A percentile compares a stretch with the other conserved stretches of the same genome.
phyloP scores from a whole-genome alignment of 2,888 invertebrate species.

The Thysanoteuthis rhombus region DNA sequence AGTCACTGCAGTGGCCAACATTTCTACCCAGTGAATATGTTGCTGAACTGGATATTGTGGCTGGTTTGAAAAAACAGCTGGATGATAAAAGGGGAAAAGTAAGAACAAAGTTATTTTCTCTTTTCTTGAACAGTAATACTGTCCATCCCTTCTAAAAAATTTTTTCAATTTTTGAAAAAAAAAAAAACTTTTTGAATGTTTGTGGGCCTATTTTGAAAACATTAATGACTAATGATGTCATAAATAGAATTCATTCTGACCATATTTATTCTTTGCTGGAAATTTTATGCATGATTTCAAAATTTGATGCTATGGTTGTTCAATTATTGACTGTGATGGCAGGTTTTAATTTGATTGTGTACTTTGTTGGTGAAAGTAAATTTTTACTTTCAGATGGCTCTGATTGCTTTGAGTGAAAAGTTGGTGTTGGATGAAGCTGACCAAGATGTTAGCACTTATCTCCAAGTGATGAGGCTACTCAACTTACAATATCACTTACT shows the following conservation, averaged over 20 bases:
- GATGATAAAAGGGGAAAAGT: slow-evolving; percentile 54
- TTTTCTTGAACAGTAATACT: neutral
- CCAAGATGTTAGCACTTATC: slow-evolving; percentile 52
- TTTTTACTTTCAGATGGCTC: slow-evolving; percentile 44
- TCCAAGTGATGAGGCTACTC: slow-evolving; percentile 50
- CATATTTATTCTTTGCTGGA: too few species aligned
- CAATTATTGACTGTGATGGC: too few species aligned
- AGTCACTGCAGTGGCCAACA: slow-evolving; percentile 64
- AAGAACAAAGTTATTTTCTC: neutral
- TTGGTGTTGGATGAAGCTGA: slow-evolving; percentile 51
- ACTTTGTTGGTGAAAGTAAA: neutral
- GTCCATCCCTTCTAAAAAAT: too few species aligned
- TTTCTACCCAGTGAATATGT: slow-evolving; percentile 46
- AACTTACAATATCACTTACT: slow-evolving; percentile 49
- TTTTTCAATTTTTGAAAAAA: too few species aligned
- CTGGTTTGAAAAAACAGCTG: slow-evolving; percentile 50
- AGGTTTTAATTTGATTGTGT: neutral
- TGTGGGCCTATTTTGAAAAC: too few species aligned
- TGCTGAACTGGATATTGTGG: slow-evolving; percentile 46
- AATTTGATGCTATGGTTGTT: too few species aligned
- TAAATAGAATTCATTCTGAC: too few species aligned
- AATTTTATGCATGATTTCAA: too few species aligned
- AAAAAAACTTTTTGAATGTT: too few species aligned
- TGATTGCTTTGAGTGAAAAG: slow-evolving; percentile 51
- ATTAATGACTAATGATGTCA: too few species aligned